Percentiles rank a stretch among this genome's conserved stretches.
These are phyloP conservation scores for Heteronetta atricapilla DNA, from an alignment of 2,113 vertebrate genomes.

Conservation along the genomic window DNA sequence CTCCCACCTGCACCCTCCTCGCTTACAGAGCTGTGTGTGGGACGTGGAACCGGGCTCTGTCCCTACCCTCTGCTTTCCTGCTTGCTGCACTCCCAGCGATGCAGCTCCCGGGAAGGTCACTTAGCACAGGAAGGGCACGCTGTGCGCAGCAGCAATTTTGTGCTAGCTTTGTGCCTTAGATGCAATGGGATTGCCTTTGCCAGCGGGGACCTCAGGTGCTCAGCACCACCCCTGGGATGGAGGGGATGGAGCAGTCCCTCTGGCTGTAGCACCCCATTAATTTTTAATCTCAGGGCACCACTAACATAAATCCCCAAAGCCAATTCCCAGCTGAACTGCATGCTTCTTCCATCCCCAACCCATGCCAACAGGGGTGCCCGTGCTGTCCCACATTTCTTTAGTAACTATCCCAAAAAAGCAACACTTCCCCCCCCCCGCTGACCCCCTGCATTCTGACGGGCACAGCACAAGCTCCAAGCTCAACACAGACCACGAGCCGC, in stretches of 20 bases:
- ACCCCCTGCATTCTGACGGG: neutral
- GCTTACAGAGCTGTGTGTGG: neutral
- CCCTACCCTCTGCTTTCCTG: neutral
- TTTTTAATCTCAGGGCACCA: neutral
- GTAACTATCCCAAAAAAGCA: neutral
- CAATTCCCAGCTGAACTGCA: neutral
- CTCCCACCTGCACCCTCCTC: neutral
- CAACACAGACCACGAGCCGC: neutral
- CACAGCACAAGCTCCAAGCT: neutral
- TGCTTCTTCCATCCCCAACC: neutral
- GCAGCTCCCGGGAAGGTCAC: fast-evolving
- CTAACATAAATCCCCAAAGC: neutral
- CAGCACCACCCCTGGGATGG: fast-evolving
- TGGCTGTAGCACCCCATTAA: neutral
- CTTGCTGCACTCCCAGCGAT: fast-evolving
- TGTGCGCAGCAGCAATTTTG: neutral
- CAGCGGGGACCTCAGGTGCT: neutral
- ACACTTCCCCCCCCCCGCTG: neutral
- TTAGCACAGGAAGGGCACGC: fast-evolving
- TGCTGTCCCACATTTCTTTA: fast-evolving
- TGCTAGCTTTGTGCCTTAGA: fast-evolving
- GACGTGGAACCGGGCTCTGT: neutral
- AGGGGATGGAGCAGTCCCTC: fast-evolving
- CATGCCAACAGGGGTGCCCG: fast-evolving
- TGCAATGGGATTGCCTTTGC: too few relatives aligned